phyloP scores from a whole-genome alignment of 2,113 vertebrate species.

The Grantiella picta region DNA sequence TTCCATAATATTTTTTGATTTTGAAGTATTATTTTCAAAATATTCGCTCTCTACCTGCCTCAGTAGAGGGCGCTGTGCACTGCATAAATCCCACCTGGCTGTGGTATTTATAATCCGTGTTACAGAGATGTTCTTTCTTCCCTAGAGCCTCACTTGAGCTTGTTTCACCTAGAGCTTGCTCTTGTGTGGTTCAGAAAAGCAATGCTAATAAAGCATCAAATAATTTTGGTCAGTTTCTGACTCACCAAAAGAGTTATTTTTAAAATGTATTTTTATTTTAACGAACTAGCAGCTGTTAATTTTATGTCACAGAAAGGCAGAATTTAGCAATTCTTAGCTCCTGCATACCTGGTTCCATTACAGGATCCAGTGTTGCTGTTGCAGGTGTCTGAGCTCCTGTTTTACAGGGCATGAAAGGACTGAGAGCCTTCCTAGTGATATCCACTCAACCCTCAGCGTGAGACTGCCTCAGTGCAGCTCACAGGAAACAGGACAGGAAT shows the following conservation, averaged over 20 bases:
- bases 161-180: background rate
- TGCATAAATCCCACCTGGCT: background rate
- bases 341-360: background rate
- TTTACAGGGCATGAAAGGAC: no score
- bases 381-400: background rate
- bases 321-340: background rate
- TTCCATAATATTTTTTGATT: background rate
- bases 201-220: background rate
- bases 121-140: background rate
- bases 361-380: background rate
- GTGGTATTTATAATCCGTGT: background rate
- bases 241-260: background rate
- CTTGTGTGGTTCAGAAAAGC: background rate
- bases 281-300: background rate
- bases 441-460: background rate
- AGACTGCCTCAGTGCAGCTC: background rate
- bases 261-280: background rate
- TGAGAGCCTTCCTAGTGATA: background rate
- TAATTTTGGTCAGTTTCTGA: background rate
- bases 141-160: background rate
- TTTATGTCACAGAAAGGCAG: background rate
- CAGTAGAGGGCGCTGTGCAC: conserved; percentile 40
- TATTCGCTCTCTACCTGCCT: background rate
- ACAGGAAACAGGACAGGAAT: background rate
- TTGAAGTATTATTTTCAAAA: background rate